Conservation (phyloP, 2,113 vertebrate genomes). For the Azemiops feae region DNA sequence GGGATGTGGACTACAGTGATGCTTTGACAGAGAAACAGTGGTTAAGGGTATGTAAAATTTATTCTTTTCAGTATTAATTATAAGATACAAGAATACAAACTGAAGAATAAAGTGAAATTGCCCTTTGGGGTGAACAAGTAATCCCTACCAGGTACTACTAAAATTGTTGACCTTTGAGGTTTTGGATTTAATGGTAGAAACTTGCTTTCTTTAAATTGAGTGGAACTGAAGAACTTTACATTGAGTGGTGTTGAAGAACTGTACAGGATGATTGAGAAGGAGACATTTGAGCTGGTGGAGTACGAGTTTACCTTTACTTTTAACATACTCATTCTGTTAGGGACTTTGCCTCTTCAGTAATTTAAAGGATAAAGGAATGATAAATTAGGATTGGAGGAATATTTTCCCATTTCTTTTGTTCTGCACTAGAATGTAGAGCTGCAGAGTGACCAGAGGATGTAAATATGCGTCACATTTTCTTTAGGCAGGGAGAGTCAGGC, state of each 20-base stretch:
- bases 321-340: neutral
- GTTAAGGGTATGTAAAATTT: slow-evolving; percentile 78
- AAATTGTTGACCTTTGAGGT: neutral
- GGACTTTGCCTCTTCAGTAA: neutral
- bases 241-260: neutral
- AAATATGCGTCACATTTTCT: neutral
- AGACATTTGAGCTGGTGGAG: neutral
- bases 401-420: neutral
- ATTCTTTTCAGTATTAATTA: neutral
- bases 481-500: neutral
- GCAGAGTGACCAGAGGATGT: neutral
- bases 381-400: neutral
- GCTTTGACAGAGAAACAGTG: slow-evolving; percentile 97
- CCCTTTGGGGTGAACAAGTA: neutral
- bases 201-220: neutral
- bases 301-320: neutral
- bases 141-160: no score
- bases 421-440: neutral
- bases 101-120: neutral
- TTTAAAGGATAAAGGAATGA: neutral
- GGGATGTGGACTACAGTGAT: slow-evolving; percentile 97
- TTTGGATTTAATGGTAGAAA: neutral
- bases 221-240: neutral
- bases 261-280: neutral
- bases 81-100: neutral